Evolutionary conservation across 2,888 invertebrate species (phyloP).

Genomic region (Dysmachus trigonus): DNA sequence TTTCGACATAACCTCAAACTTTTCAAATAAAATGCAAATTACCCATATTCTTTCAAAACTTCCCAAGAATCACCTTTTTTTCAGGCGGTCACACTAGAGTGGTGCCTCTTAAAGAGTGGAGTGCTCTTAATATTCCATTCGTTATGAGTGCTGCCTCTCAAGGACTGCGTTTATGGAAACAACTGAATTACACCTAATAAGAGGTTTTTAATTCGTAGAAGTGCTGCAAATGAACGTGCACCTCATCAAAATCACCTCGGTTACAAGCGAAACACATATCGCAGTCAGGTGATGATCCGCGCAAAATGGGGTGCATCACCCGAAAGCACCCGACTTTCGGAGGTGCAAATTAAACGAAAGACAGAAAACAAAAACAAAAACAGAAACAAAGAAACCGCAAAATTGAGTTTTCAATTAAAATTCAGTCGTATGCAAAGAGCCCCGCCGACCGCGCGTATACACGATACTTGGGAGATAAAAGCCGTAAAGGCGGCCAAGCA

Average conservation of each 20-base stretch:
- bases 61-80: too few species aligned
- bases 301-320: neutral
- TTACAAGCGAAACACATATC: neutral
- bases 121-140: neutral
- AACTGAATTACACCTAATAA: neutral
- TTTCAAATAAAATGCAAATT: too few species aligned
- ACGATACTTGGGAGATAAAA: slow-evolving; percentile 38
- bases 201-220: neutral
- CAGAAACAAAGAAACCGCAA: neutral
- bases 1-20: too few species aligned
- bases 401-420: slow-evolving; percentile 41
- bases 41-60: too few species aligned
- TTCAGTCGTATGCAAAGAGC: slow-evolving; percentile 28
- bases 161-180: neutral
- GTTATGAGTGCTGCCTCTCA: neutral
- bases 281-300: neutral
- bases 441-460: neutral
- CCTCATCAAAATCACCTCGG: neutral
- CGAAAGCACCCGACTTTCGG: neutral
- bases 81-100: too few species aligned
- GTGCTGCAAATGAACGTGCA: neutral
- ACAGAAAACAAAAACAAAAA: neutral
- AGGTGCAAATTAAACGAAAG: neutral
- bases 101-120: neutral
- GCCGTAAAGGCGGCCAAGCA: slow-evolving; percentile 25